Evolutionary conservation across 2,888 invertebrate genomes (phyloP), one percentile per base, ranked within the genome.

Genomic region (Acanthococcus lagerstroemiae): DNA sequence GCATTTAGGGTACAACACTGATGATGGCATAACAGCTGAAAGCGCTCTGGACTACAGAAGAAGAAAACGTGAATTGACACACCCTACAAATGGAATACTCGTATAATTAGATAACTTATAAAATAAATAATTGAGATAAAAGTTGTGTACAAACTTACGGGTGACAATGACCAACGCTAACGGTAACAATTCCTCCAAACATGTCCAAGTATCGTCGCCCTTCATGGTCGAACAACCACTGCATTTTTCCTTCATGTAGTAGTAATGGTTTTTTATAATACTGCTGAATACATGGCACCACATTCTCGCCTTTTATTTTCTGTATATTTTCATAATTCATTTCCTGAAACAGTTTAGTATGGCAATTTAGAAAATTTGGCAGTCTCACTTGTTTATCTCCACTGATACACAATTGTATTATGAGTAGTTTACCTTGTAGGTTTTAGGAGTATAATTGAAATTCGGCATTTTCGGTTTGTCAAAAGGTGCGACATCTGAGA

Each of bases 121-220:
- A n/a, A n/a, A n/a, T n/a, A n/a, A n/a, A n/a, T n/a, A n/a, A n/a
- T n/a, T n/a, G n/a, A n/a, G n/a, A n/a, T 45, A 4, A 19, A 45
- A 45, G 46, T 15, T 24, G 6, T 48, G 48, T n/a, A 48, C n/a
- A 19, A 5, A 82, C 89, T 86, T 80, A 95, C 93, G 96, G 95
- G 79, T 97, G 97, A 75, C 93, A 94, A 76, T 97, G 97, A 22
- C 96, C 96, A 2, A 96, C 94, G 63, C 94, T 94, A 45, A 97
- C 91, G 0, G 97, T 99, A 17, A 95, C 95, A 72, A 99, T 96
- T 6, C 97, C 97, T 4, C 87, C 96, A 75, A 95, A 93, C 80
- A 97, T 84, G 76, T 99, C 97, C 70, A 99, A 80, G 76, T 95
- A 99, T 72, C 92, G 81, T 69, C 82, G 84, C 3, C 94, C 94